Conservation (phyloP, 2,888 invertebrate species). For the Ceramica pisi region DNA sequence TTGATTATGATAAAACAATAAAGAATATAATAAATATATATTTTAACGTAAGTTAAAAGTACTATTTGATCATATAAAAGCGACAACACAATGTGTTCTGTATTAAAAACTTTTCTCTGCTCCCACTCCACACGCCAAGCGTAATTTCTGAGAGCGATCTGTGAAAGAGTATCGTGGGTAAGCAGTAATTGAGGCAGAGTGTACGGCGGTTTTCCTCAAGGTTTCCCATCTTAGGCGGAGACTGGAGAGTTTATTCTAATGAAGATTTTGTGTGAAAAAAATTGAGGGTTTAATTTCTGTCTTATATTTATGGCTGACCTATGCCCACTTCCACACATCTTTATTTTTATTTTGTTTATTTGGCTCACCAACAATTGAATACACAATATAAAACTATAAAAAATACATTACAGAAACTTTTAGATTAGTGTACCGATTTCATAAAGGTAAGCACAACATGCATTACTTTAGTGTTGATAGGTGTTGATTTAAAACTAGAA, state of each 20-base stretch:
- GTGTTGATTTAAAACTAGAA: no score
- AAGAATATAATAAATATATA: no score
- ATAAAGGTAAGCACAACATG: no score
- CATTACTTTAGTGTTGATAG: no score
- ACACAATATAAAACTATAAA: no score
- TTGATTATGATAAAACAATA: no score
- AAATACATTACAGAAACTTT: no score
- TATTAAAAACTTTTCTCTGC: not conserved
- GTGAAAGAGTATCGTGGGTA: constrained; percentile 37
- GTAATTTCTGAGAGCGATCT: constrained; percentile 28
- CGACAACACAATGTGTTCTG: not conserved
- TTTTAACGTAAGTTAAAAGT: not conserved
- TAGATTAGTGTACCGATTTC: no score
- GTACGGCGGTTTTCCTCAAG: constrained; percentile 11
- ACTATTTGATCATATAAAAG: constrained; percentile 1
- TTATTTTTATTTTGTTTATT: no score
- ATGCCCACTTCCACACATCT: no score
- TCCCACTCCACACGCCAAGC: constrained; percentile 4
- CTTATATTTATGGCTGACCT: no score
- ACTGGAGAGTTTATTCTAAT: not conserved
- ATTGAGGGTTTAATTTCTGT: not conserved
- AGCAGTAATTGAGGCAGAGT: constrained; percentile 32
- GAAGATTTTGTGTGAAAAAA: not conserved
- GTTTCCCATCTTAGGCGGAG: not conserved
- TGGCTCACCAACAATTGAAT: no score